Percentiles rank a stretch among this genome's conserved stretches.
Evolutionary conservation across 2,888 invertebrate species (phyloP).

Genomic region (Melipona bicolor): DNA sequence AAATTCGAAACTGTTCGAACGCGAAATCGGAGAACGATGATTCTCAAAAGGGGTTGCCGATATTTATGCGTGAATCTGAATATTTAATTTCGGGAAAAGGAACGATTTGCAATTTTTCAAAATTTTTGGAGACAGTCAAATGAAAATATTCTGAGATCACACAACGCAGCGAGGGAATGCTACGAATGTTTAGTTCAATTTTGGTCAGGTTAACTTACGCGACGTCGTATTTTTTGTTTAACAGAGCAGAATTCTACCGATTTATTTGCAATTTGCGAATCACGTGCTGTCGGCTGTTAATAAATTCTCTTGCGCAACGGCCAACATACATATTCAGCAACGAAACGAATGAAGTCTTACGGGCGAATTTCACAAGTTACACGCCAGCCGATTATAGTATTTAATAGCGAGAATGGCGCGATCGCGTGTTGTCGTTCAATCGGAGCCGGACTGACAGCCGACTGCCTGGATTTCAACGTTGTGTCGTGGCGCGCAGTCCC

Average conservation of each 20-base stretch:
- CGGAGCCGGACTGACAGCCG: neutral
- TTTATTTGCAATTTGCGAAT: too few relatives aligned
- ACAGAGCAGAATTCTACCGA: too few relatives aligned
- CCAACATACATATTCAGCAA: neutral
- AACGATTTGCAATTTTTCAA: too few relatives aligned
- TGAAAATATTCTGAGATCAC: too few relatives aligned
- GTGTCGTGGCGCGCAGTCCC: neutral
- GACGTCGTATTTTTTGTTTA: too few relatives aligned
- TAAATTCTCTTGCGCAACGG: neutral
- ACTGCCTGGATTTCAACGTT: conserved; percentile 2
- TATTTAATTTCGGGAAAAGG: too few relatives aligned
- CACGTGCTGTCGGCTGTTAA: neutral
- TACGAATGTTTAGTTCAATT: too few relatives aligned
- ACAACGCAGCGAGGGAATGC: too few relatives aligned
- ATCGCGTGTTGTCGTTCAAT: conserved; percentile 24
- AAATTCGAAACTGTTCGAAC: neutral
- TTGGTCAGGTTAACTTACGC: too few relatives aligned
- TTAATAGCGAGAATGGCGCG: conserved; percentile 6
- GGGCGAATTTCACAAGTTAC: neutral
- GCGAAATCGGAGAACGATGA: neutral
- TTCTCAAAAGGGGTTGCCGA: too few relatives aligned
- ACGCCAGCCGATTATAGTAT: neutral
- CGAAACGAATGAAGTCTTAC: neutral
- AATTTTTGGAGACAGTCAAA: too few relatives aligned
- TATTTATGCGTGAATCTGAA: too few relatives aligned